Evolutionary conservation across 2,113 vertebrate genomes (phyloP), one percentile per base, ranked within the genome.

Genomic region (Pseudorasbora parva): DNA sequence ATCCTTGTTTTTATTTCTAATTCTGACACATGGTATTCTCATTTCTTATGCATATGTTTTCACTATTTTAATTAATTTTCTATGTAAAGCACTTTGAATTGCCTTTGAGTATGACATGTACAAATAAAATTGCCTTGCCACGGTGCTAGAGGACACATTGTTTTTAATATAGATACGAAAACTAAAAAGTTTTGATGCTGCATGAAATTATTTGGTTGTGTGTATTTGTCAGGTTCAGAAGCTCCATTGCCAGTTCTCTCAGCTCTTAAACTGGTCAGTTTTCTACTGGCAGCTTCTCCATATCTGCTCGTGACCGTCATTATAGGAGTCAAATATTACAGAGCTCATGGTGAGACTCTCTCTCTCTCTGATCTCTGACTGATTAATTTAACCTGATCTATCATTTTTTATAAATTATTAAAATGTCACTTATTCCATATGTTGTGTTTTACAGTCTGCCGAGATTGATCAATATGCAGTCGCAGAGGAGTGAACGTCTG

Each of bases 181-280:
- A 54, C 54, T n/a, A 57, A 51, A 14, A 17, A 8, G 19, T 57
- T 23, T 57, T 25, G 9, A 25, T 25, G 57, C 11, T 60, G 9
- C 1, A 60, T 25, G 57, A 25, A 60, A 25, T 25, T 0, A 23
- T 25, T 23, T 25, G 9, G n/a, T 3, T 30, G 30, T 30, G 30
- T 60, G 9, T 60, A 27, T 30, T 64, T 8, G 17, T 64, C 59
- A 64, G 14, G 25, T 64, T 3, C 27, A 30, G 15, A 17, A 17
- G 27, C 8, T 68, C 33, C 33, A 37, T 69, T 12, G 19, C 4
- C 8, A 9, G n/a, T n/a, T n/a, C n/a, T n/a, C n/a, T n/a, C n/a
- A n/a, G n/a, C n/a, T 43, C 37, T 71, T 5, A 71, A 71, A 71
- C 68, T 71, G 21, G 1, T 71, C 68, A 45, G 68, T 71, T 71